Conservation (phyloP, 2,113 vertebrate species). For the Herpailurus yagouaroundi region DNA sequence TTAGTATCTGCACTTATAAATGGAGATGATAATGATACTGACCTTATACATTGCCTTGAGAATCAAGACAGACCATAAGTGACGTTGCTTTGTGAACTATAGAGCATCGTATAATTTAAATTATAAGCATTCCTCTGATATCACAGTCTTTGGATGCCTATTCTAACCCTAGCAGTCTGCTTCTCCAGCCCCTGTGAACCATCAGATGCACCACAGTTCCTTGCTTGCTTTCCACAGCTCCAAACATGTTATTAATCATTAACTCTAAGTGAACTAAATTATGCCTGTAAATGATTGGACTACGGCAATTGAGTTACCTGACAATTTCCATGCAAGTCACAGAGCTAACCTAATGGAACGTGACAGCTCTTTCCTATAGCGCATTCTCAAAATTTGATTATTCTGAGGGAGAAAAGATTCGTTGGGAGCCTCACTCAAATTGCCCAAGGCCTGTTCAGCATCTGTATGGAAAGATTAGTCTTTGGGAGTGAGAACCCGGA, state of each 20-base stretch:
- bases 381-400: conserved; percentile 61
- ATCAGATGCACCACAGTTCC: neutral
- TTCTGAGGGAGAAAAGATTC: conserved; percentile 44
- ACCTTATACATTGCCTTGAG: neutral
- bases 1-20: neutral
- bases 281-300: conserved; percentile 55
- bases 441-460: neutral
- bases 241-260: conserved; percentile 58
- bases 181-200: neutral
- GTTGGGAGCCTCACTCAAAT: neutral
- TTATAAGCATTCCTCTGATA: neutral
- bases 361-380: conserved; percentile 51
- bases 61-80: neutral
- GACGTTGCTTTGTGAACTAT: neutral
- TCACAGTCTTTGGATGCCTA: neutral
- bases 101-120: neutral
- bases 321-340: conserved; percentile 64
- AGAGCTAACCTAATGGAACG: conserved; percentile 55
- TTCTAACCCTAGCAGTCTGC: neutral
- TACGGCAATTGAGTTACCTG: conserved; percentile 71
- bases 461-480: conserved; percentile 2
- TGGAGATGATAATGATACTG: neutral
- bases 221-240: conserved; percentile 48
- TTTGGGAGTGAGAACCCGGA: neutral
- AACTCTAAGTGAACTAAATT: conserved; percentile 73